Evolutionary conservation across 2,113 vertebrate species (phyloP).

Genomic region (Neogale vison): DNA sequence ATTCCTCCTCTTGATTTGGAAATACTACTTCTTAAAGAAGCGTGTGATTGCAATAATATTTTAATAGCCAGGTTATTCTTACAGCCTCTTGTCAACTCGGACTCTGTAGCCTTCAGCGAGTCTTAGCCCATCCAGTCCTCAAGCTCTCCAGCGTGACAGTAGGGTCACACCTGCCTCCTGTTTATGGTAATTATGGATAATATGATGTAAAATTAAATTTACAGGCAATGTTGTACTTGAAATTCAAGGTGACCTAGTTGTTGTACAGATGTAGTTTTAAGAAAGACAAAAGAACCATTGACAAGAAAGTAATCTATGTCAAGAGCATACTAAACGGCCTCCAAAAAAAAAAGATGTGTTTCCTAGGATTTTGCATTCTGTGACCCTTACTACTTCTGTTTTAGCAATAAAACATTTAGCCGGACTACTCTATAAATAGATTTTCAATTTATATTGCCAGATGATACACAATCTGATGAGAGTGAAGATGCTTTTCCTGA

Average conservation of each 20-base stretch:
- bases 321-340: constrained; percentile 42
- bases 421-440: constrained; percentile 38
- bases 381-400: constrained; percentile 57
- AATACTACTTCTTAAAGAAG: constrained; percentile 23
- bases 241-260: constrained; percentile 66
- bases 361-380: constrained; percentile 37
- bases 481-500: constrained; percentile 59
- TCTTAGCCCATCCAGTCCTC: constrained; percentile 16
- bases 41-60: constrained; percentile 63
- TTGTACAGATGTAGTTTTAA: constrained; percentile 65
- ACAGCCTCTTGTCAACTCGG: not conserved
- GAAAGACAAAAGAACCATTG: constrained; percentile 72
- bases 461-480: constrained; percentile 40
- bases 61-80: constrained; percentile 31
- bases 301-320: constrained; percentile 53
- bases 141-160: constrained; percentile 13
- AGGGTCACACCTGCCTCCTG: constrained; percentile 76
- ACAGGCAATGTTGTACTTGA: constrained; percentile 68
- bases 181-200: constrained; percentile 68
- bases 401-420: constrained; percentile 45
- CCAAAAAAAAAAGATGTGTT: not conserved
- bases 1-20: not conserved
- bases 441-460: constrained; percentile 60
- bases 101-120: constrained; percentile 23
- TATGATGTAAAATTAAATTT: constrained; percentile 77